Evolutionary conservation across 37 sponge, comb jelly and placozoan species (phyloP).

Genomic region (Dysidea cf. avara): DNA sequence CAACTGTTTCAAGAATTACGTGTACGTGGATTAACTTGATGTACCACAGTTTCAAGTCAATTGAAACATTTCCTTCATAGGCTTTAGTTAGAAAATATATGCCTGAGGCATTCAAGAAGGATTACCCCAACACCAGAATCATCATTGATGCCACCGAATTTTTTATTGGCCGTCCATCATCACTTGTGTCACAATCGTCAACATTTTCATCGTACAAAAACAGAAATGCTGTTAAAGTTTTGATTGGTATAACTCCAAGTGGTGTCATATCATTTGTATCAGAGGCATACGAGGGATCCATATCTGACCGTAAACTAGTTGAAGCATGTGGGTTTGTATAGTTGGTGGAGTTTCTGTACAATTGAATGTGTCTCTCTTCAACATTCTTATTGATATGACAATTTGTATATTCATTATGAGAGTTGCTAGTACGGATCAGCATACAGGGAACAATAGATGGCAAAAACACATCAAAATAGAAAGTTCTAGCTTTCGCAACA

Average conservation of each 20-base stretch:
- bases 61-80: neutral
- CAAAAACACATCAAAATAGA: too few species aligned
- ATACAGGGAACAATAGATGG: too few species aligned
- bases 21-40: constrained; percentile 10
- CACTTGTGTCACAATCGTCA: constrained; percentile 28
- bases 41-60: neutral
- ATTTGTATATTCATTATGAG: too few species aligned
- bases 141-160: constrained; percentile 53
- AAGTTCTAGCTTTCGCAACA: too few species aligned
- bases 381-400: too few species aligned
- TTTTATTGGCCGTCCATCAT: constrained; percentile 31
- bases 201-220: constrained; percentile 59
- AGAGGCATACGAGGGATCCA: constrained; percentile 29
- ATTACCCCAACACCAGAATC: constrained; percentile 19
- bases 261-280: constrained; percentile 62
- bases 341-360: too few species aligned
- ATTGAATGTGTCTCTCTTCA: too few species aligned
- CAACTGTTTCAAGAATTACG: constrained; percentile 1
- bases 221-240: constrained; percentile 49
- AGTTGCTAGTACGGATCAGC: too few species aligned
- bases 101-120: constrained; percentile 13
- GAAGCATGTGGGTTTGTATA: constrained; percentile 18
- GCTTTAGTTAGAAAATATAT: neutral
- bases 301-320: constrained; percentile 50
- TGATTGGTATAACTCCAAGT: constrained; percentile 54